Conservation (phyloP, 2,797 vertebrate species). For the Geotrypetes seraphini region DNA sequence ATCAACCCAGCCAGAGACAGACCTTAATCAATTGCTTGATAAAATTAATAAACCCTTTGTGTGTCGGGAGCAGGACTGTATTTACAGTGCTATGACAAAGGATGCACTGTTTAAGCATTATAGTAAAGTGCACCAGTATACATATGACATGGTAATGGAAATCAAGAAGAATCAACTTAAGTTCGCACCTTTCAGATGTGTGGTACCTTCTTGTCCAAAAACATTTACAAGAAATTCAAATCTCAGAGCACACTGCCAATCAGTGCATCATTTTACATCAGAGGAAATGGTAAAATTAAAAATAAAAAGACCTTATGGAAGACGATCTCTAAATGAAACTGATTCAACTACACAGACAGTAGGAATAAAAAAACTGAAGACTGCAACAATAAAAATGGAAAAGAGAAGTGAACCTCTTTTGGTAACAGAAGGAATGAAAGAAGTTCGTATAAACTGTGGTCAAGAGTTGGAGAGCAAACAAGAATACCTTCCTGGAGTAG, state of each 20-base stretch:
- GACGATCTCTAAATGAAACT: slow-evolving; percentile 48
- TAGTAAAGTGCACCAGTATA: slow-evolving; percentile 79
- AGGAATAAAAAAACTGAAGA: slow-evolving; percentile 39
- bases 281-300: slow-evolving; percentile 81
- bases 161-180: slow-evolving; percentile 83
- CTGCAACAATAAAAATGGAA: slow-evolving; percentile 30
- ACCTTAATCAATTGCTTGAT: slow-evolving; percentile 46
- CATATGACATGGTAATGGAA: slow-evolving; percentile 75
- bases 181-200: slow-evolving; percentile 85
- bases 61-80: slow-evolving; percentile 72
- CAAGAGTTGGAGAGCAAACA: slow-evolving; percentile 40
- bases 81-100: slow-evolving; percentile 80
- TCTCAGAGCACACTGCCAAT: slow-evolving; percentile 83
- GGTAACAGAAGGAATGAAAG: slow-evolving; percentile 19
- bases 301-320: slow-evolving; percentile 65
- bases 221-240: slow-evolving; percentile 94
- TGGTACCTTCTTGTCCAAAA: slow-evolving; percentile 77
- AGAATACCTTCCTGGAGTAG: slow-evolving; percentile 22
- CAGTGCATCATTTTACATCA: slow-evolving; percentile 75
- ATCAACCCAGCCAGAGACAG: slow-evolving; percentile 20
- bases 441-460: slow-evolving; percentile 17
- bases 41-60: slow-evolving; percentile 73
- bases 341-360: slow-evolving; percentile 16
- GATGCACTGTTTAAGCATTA: slow-evolving; percentile 90
- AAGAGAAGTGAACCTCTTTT: slow-evolving; percentile 24